Base-by-base conservation (phyloP, 1,140 invertebrate genomes). In the Leptinotarsa undecemlineata region DNA sequence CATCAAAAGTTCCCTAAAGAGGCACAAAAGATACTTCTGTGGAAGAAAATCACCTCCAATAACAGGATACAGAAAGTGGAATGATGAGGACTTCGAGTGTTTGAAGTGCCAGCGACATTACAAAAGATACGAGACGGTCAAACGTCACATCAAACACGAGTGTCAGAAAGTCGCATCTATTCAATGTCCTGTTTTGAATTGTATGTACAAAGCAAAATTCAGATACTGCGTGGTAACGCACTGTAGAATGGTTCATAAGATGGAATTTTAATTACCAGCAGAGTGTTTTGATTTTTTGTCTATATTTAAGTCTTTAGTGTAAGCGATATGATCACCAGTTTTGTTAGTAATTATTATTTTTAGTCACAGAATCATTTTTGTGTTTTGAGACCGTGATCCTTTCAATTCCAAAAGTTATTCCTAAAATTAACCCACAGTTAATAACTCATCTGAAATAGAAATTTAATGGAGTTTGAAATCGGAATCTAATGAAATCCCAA, bases 1-100 rank as follows among this genome's bases (percentile, higher is more conserved):
- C 33, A 70, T 74, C 19, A 73, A 93, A 84, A 93, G 91, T 70
- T 94, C 92, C 80, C 86, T 94, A 79, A 87, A 92, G 51, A 94
- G 94, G 82, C 93, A 94, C 83, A 92, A 93, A 85, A 94, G 94
- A 84, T 94, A 92, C 92, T 93, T 94, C 83, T 94, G 93, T 84
- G 92, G 92, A 76, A 94, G 93, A 85, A 92, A 94, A 84, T 92
- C 93, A 2, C 92, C 93, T 83, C 94, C 94, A 83, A 91, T 92
- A 80, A 94, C 92, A 85, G 23, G 21, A 15, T 68, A 51, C 47
- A 72, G 51, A n/a, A 68, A 73, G 62, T 20, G 75, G 4, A 21
- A 26, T 3, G 51, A 76, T 4, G 72, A 78, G 1, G 67, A 74
- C 21, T 83, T 75, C 62, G 75, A 81, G 21, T 89, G 89, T 74